These are phyloP conservation scores for Erithacus rubecula DNA, from an alignment of 2,797 vertebrate species.

Conservation along the genomic window DNA sequence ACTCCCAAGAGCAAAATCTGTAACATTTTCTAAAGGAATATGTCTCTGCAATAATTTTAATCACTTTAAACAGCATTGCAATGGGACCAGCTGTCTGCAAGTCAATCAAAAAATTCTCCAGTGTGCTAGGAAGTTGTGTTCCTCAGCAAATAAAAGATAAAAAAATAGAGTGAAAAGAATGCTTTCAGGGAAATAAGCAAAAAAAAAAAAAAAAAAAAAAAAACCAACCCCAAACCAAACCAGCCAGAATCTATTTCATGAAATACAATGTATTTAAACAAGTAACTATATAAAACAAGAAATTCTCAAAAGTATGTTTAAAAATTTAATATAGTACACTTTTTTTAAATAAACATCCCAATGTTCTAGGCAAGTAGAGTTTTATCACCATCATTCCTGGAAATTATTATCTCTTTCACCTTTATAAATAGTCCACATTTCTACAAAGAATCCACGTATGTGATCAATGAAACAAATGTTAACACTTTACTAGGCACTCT, in stretches of 20 bases:
- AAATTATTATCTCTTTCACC: background rate
- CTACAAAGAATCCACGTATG: background rate
- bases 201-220: background rate
- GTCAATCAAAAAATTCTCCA: background rate
- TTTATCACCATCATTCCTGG: background rate
- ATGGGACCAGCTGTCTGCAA: background rate
- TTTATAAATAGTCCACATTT: background rate
- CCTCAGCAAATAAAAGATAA: background rate
- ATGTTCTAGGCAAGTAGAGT: background rate
- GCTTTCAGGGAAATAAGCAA: background rate
- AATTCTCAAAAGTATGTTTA: background rate
- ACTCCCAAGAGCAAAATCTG: constrained; percentile 29
- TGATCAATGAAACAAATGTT: background rate
- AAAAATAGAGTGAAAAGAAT: background rate
- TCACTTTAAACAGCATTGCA: background rate
- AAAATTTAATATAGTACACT: background rate
- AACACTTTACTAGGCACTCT: background rate
- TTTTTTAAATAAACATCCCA: background rate
- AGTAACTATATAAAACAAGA: background rate
- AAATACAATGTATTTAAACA: background rate
- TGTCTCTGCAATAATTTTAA: constrained; percentile 2
- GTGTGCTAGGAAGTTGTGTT: background rate
- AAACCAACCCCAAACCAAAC: background rate
- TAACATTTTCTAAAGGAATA: constrained; percentile 32
- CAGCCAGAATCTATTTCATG: background rate